Evolutionary conservation across 2,113 vertebrate genomes (phyloP).

Genomic region (Athene noctua): DNA sequence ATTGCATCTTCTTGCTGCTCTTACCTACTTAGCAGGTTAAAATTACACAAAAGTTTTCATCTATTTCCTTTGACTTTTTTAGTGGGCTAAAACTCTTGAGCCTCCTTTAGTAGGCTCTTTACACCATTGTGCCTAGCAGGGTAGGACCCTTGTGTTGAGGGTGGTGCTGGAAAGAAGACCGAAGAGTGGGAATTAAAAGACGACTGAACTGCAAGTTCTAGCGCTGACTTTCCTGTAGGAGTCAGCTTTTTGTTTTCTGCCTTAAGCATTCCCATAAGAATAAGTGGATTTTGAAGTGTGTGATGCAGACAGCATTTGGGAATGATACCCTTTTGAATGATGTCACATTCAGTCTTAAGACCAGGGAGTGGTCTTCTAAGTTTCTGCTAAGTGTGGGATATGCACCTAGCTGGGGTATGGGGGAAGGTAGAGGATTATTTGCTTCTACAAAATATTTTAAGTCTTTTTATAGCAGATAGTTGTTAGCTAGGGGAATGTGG

Average conservation of each 20-base stretch:
- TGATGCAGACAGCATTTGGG: background rate
- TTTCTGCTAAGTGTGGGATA: background rate
- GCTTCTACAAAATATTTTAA: background rate
- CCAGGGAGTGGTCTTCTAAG: background rate
- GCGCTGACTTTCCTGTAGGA: background rate
- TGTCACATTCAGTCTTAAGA: background rate
- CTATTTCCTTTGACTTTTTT: background rate
- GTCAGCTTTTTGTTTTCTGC: background rate
- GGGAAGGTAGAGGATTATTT: background rate
- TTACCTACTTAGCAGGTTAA: background rate
- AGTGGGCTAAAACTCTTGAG: background rate
- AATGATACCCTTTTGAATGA: background rate
- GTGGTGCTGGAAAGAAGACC: background rate
- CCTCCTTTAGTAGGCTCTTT: background rate
- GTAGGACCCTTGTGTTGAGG: background rate
- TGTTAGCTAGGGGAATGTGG: background rate
- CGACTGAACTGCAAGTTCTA: background rate
- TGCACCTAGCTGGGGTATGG: background rate
- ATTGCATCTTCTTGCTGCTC: background rate
- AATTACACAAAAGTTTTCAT: background rate
- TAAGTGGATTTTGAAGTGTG: background rate
- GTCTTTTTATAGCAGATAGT: background rate
- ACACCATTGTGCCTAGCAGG: background rate
- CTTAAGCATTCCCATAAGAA: background rate
- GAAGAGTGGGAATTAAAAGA: background rate